Conservation (phyloP, 2,888 invertebrate species). For the Chloroclystis v-ata region DNA sequence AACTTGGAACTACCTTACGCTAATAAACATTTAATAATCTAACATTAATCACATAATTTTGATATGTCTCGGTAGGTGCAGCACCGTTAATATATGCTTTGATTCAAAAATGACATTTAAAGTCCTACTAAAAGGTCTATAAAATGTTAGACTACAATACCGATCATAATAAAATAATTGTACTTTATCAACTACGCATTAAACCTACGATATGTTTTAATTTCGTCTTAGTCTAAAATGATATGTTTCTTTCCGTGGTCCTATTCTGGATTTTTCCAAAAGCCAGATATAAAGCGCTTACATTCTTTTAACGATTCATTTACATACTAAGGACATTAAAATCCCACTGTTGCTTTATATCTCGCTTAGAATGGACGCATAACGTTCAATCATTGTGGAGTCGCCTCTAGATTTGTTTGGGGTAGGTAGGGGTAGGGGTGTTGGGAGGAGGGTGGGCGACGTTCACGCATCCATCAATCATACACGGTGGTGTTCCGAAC, state of each 20-base stretch:
- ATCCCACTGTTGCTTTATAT: conserved; percentile 66
- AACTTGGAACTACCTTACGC: conserved; percentile 50
- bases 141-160: conserved; percentile 70
- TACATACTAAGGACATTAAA: conserved; percentile 55
- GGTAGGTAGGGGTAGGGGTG: conserved; percentile 31
- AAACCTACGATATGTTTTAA: conserved; percentile 64
- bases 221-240: conserved; percentile 57
- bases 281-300: conserved; percentile 77
- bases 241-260: conserved; percentile 68
- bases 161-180: conserved; percentile 74
- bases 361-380: conserved; percentile 70
- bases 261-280: conserved; percentile 72
- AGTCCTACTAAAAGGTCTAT: conserved; percentile 56
- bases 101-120: conserved; percentile 40
- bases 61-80: conserved; percentile 70
- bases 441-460: conserved; percentile 47
- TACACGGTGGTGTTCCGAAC: conserved; percentile 35
- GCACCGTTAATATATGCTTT: conserved; percentile 62
- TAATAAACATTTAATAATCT: conserved; percentile 48
- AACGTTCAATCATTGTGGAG: conserved; percentile 51
- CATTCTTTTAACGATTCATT: conserved; percentile 70
- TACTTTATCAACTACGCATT: conserved; percentile 64
- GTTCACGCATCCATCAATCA: conserved; percentile 49
- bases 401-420: conserved; percentile 64
- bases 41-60: conserved; percentile 67